Evolutionary conservation across 64 coral and sea anemone species (phyloP), one percentile per base, ranked within the genome.

Genomic region (Porites australiensis): DNA sequence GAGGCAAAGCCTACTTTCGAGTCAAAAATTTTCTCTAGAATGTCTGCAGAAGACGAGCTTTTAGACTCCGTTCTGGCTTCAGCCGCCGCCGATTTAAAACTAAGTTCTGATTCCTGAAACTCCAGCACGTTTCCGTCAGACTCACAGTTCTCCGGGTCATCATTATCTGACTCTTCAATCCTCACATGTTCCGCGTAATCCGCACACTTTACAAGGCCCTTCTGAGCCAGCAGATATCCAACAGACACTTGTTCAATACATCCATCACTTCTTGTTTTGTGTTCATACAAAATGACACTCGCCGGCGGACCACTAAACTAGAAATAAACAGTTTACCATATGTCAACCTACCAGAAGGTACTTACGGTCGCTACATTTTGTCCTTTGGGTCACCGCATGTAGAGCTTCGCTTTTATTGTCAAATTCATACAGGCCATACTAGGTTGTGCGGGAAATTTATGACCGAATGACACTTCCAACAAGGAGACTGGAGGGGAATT

Each of bases 21-120:
- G n/a, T 85, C 59, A 49, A 92, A 64, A 58, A 96, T 88, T 84
- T 89, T 92, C 55, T 96, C 86, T 8, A 96, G 60, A 48, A 89
- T 16, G 10, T 87, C 69, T 18, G 68, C 72, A 70, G 90, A 86
- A 21, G 90, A 22, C 18, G 86, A 67, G 19, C 53, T 85, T 48
- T 21, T 77, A 51, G 73, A 82, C 6, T 72, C 51, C 3, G 52
- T 3, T 2, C 2, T 62, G 12, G 15, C 64, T 15, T 58, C 54
- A 19, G 50, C 64, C 37, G 43, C 16, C 6, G 72, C 65, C 12
- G 75, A 18, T 54, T 48, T 65, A 13, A 50, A 64, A n/a, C 19
- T 45, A 13, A 68, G 46, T 44, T 68, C 60, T 19, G 63, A 50
- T 67, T 68, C 81, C 13, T 83, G 43, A 19, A 45, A 50, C 5